These are phyloP conservation scores for Plusia festucae DNA, from an alignment of 2,888 invertebrate genomes.

Conservation along the genomic window DNA sequence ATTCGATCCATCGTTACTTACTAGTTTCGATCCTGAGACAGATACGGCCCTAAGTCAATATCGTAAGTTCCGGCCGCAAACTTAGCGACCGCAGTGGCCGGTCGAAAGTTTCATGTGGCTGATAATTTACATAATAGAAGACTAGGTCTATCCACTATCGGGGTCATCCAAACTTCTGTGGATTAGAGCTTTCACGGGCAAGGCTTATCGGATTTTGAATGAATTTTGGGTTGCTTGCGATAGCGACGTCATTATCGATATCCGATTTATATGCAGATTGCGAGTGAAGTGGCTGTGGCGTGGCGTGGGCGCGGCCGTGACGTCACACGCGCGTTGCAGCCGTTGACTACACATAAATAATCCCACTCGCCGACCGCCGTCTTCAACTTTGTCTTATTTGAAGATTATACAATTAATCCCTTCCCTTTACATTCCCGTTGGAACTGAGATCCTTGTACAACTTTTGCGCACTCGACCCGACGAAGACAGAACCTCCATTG, in stretches of 20 bases:
- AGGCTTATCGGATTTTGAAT: slow-evolving; percentile 87
- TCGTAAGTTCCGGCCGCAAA: slow-evolving; percentile 82
- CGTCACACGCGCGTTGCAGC: slow-evolving; percentile 68
- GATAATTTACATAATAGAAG: slow-evolving; percentile 89
- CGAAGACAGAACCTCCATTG: slow-evolving; percentile 85
- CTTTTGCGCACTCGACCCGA: slow-evolving; percentile 85
- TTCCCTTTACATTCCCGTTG: slow-evolving; percentile 76
- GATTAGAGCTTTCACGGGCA: slow-evolving; percentile 86
- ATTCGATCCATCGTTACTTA: slow-evolving; percentile 65
- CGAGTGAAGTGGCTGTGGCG: slow-evolving; percentile 74
- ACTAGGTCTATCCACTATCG: slow-evolving; percentile 87
- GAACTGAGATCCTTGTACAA: slow-evolving; percentile 81
- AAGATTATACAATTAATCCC: slow-evolving; percentile 80
- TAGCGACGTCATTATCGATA: slow-evolving; percentile 88
- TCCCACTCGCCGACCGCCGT: slow-evolving; percentile 69
- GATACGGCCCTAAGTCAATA: slow-evolving; percentile 82
- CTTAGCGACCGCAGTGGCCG: slow-evolving; percentile 82
- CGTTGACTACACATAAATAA: slow-evolving; percentile 72
- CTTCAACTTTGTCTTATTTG: slow-evolving; percentile 77
- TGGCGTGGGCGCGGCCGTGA: slow-evolving; percentile 68
- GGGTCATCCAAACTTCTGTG: slow-evolving; percentile 87
- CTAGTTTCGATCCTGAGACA: slow-evolving; percentile 73
- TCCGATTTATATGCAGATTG: slow-evolving; percentile 90
- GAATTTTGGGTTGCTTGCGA: slow-evolving; percentile 87
- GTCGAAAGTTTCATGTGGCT: slow-evolving; percentile 84